phyloP scores from a whole-genome alignment of 2,113 vertebrate species.

The human (Homo sapiens) region DNA sequence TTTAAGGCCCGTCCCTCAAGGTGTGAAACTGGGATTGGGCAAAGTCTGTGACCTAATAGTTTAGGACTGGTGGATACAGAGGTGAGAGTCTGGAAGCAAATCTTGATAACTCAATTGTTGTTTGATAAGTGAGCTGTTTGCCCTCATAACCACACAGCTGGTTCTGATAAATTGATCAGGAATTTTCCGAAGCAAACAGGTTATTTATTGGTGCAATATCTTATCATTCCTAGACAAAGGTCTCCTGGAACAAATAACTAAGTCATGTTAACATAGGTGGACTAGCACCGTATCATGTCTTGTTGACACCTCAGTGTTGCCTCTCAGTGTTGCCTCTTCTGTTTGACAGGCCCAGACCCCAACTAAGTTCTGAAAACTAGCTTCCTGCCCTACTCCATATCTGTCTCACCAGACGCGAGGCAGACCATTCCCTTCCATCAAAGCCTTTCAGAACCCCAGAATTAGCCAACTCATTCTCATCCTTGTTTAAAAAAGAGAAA shows the following conservation, averaged over 20 bases:
- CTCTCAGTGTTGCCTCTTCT: not conserved
- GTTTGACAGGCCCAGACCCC: not conserved
- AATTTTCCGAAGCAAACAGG: conserved; percentile 28
- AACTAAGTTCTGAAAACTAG: not conserved
- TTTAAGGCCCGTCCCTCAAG: not conserved
- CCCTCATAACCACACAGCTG: not conserved
- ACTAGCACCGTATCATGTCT: not conserved
- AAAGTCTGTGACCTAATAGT: not conserved
- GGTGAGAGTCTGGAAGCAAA: conserved; percentile 16
- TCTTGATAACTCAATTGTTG: not conserved
- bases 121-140: conserved; percentile 43
- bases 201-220: not conserved
- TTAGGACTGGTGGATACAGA: not conserved
- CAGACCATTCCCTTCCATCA: not conserved
- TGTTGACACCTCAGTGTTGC: not conserved
- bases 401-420: not conserved
- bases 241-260: conserved; percentile 3
- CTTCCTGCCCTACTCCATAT: not conserved
- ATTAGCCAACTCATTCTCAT: not conserved
- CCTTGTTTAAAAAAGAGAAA: not conserved
- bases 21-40: not conserved
- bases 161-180: conserved; percentile 18
- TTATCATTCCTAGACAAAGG: conserved; percentile 1
- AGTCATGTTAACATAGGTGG: not conserved
- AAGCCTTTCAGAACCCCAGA: not conserved